Evolutionary conservation across 2,113 vertebrate species (phyloP).

Genomic region (Mystacornis crossleyi): DNA sequence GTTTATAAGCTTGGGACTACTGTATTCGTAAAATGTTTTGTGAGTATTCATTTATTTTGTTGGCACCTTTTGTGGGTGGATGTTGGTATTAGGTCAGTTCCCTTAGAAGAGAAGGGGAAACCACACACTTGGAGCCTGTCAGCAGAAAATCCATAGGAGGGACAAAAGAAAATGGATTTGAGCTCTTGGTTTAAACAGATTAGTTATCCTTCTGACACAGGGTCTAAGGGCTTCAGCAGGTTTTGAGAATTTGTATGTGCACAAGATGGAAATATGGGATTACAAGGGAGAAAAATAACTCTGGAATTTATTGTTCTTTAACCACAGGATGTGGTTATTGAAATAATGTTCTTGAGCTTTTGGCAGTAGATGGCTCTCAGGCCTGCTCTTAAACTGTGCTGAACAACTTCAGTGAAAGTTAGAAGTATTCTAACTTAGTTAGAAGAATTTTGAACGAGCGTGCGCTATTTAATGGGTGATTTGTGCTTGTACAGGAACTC

Average conservation of each 20-base stretch:
- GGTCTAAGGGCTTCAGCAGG: neutral
- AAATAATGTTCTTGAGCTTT: neutral
- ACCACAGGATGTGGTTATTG: constrained; percentile 29
- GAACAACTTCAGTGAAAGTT: neutral
- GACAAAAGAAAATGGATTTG: neutral
- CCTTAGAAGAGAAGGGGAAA: neutral
- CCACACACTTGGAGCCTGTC: neutral
- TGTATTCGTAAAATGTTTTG: neutral
- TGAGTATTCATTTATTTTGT: neutral
- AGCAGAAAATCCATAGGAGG: neutral
- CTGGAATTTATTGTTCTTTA: constrained; percentile 32
- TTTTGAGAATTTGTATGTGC: neutral
- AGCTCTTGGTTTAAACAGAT: neutral
- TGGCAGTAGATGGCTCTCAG: neutral
- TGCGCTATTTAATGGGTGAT: neutral
- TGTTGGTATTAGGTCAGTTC: neutral
- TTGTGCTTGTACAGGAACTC: neutral
- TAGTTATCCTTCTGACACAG: neutral
- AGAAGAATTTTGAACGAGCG: neutral
- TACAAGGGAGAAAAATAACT: neutral
- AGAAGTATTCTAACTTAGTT: neutral
- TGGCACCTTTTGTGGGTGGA: neutral
- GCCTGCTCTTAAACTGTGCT: neutral
- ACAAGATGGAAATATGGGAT: neutral
- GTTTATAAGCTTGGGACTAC: neutral